A percentile compares a stretch with the other conserved stretches of the same genome.
phyloP scores from a whole-genome alignment of 2,888 invertebrate genomes.

The Nomada ferruginata region DNA sequence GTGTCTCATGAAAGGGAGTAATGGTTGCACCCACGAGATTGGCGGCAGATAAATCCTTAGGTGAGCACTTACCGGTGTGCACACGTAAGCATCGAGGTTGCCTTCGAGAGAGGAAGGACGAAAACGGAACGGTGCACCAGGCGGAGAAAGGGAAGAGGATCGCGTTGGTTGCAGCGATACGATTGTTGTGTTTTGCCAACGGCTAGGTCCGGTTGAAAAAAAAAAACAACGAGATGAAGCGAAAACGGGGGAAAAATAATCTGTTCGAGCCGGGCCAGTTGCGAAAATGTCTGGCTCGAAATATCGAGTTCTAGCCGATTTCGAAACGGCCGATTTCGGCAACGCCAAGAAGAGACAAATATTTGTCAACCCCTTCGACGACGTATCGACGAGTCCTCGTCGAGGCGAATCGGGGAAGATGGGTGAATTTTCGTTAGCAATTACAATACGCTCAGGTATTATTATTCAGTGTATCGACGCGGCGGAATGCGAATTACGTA shows the following conservation, averaged over 20 bases:
- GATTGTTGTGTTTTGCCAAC: constrained; percentile 2
- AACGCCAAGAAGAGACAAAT: too few species aligned
- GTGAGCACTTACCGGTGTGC: constrained; percentile 38
- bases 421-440: too few species aligned
- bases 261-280: background rate
- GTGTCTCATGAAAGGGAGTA: constrained; percentile 75
- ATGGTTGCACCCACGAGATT: constrained; percentile 70
- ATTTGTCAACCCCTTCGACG: background rate
- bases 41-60: constrained; percentile 62
- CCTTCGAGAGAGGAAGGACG: constrained; percentile 58
- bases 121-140: constrained; percentile 44
- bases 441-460: too few species aligned
- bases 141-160: constrained; percentile 45
- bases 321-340: background rate
- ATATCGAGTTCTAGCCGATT: background rate
- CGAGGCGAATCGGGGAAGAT: background rate
- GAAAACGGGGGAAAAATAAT: background rate
- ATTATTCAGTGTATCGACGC: constrained; percentile 1
- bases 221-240: background rate
- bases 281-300: background rate
- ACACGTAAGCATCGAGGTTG: constrained; percentile 52
- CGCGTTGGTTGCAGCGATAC: constrained; percentile 14
- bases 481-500: constrained; percentile 45
- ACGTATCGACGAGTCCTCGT: background rate
- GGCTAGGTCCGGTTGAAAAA: background rate